phyloP scores from a whole-genome alignment of 1,140 invertebrate genomes.

The Nixonia krombeini region DNA sequence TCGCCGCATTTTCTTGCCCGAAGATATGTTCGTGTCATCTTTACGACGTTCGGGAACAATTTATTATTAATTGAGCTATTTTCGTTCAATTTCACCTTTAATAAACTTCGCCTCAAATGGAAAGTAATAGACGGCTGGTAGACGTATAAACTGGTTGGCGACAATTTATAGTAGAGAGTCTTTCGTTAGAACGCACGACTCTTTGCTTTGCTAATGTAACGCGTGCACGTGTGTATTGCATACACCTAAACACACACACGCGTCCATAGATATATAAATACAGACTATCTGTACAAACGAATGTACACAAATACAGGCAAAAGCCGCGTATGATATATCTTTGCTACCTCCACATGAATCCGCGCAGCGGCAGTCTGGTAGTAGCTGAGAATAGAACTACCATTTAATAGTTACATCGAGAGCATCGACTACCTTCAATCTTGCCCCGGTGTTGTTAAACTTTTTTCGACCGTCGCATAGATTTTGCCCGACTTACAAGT shows the following conservation, averaged over 20 bases:
- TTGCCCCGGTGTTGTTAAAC: constrained; percentile 6
- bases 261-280: no score
- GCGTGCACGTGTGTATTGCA: no score
- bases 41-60: constrained; percentile 25
- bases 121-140: constrained; percentile 39
- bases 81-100: constrained; percentile 43
- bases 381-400: constrained; percentile 2
- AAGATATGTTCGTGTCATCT: constrained; percentile 33
- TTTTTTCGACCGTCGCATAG: constrained; percentile 10
- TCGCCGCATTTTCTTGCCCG: constrained; percentile 18
- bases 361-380: not conserved
- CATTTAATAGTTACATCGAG: constrained; percentile 11
- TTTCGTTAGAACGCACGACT: constrained; percentile 9
- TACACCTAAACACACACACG: no score
- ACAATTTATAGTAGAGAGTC: constrained; percentile 50
- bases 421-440: constrained; percentile 22
- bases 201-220: no score
- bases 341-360: not conserved
- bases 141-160: constrained; percentile 36
- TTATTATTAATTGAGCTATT: constrained; percentile 49
- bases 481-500: constrained; percentile 25
- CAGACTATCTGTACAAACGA: no score
- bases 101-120: constrained; percentile 36
- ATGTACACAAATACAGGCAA: no score
- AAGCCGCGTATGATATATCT: constrained; percentile 19